Base-by-base conservation (phyloP, 2,888 invertebrate species). In the Lacanobia wlatinum region DNA sequence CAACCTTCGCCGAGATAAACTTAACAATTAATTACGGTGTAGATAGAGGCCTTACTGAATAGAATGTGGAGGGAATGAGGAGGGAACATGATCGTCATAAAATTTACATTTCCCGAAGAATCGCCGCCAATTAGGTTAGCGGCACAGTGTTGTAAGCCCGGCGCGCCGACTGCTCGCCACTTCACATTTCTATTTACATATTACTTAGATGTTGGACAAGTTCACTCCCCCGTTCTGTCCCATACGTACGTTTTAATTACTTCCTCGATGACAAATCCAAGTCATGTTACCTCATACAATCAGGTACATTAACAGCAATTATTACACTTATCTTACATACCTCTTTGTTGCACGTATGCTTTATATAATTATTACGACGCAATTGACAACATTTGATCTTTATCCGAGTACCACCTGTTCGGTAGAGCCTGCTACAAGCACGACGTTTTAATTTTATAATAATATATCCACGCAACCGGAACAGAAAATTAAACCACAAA, bases 91-190 rank as follows among this genome's bases (percentile, higher is more conserved):
- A 87, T 89, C 84, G 88, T 90, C 90, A 88, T 93, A 92, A 94
- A 93, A 95, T 95, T 95, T 89, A 90, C 94, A 95, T 94, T 93
- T 93, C 86, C 79, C 87, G 77, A 90, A 87, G 91, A 90, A 90
- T 89, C 89, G 89, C 78, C 90, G 95, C 95, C 95, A 95, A 95
- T 95, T 94, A 93, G 95, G 95, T 95, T 94, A 95, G 92, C 92
- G 87, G 92, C 90, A 87, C 92, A 90, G 82, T 87, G 91, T 89
- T 70, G 90, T 90, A 84, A 79, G 80, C 82, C 78, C 85, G 82
- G 70, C 84, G 79, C 82, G 83, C 80, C 76, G 82, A 68, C 77
- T 60, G 65, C 70, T 71, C 84, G 79, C 76, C 74, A 76, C 82
- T 85, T 86, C 78, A 77, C 81, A 71, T 80, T 73, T 82, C 78